phyloP scores from a whole-genome alignment of 2,888 invertebrate species.

The Alsophila aescularia region DNA sequence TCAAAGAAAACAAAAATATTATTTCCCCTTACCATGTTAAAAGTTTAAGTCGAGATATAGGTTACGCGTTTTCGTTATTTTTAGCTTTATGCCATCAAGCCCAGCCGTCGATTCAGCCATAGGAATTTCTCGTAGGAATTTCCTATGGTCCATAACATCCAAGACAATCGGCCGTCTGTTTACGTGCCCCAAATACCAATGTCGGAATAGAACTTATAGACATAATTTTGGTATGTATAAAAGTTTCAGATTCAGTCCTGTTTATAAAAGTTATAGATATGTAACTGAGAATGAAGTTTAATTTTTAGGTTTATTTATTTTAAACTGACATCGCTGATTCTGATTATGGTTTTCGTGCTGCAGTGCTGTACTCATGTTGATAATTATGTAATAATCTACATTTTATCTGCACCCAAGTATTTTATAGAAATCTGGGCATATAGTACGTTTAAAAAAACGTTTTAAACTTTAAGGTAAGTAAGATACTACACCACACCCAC shows the following conservation, averaged over 20 bases:
- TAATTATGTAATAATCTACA: no score
- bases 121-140: constrained; percentile 34
- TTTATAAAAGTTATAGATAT: background rate
- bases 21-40: background rate
- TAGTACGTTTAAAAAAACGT: no score
- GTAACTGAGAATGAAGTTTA: no score
- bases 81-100: constrained; percentile 19
- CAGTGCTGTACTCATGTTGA: no score
- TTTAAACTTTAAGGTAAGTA: no score
- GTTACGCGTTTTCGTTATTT: constrained; percentile 24
- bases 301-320: no score
- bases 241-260: constrained; percentile 5
- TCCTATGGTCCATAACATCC: constrained; percentile 35
- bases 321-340: no score
- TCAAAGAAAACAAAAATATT: background rate
- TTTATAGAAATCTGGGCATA: no score
- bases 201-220: constrained; percentile 48
- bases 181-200: constrained; percentile 57
- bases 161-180: constrained; percentile 48
- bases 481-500: no score
- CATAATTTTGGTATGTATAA: constrained; percentile 26
- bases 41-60: constrained; percentile 1
- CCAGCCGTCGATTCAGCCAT: constrained; percentile 18
- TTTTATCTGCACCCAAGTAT: no score
- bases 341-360: no score